A percentile compares a stretch with the other conserved stretches of the same genome.
phyloP scores from a whole-genome alignment of 2,797 vertebrate genomes.

The Steatocranus sp. region DNA sequence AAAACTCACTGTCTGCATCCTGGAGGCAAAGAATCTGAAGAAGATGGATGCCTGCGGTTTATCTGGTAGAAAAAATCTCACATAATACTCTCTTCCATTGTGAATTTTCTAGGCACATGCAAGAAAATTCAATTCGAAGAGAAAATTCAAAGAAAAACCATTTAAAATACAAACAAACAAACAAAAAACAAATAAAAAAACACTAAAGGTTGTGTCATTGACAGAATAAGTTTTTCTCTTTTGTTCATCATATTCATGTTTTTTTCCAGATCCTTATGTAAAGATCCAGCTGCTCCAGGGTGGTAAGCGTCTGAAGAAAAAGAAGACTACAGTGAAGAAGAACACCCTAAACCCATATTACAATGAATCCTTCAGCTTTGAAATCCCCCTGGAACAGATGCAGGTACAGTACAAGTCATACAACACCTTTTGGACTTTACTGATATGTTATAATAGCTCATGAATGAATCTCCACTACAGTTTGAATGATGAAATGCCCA shows the following conservation, averaged over 20 bases:
- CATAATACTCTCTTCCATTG: background rate
- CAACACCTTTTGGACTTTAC: background rate
- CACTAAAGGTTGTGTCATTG: background rate
- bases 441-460: background rate
- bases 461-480: background rate
- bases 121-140: background rate
- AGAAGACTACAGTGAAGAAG: slow-evolving; percentile 99
- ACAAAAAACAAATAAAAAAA: background rate
- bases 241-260: background rate
- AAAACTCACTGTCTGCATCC: slow-evolving; percentile 96
- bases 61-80: slow-evolving; percentile 69
- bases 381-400: slow-evolving; percentile 97
- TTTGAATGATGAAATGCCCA: background rate
- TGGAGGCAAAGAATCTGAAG: slow-evolving; percentile 99
- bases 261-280: slow-evolving; percentile 89
- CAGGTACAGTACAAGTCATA: slow-evolving; percentile 77
- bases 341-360: slow-evolving; percentile 98
- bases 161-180: background rate
- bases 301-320: slow-evolving; percentile 96
- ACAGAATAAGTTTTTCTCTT: background rate
- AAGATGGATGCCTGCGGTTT: slow-evolving; percentile 99
- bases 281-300: slow-evolving; percentile 98
- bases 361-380: slow-evolving; percentile 99
- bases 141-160: background rate
- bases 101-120: background rate